Evolutionary conservation across 2,113 vertebrate species (phyloP).

Genomic region (Lophius piscatorius): DNA sequence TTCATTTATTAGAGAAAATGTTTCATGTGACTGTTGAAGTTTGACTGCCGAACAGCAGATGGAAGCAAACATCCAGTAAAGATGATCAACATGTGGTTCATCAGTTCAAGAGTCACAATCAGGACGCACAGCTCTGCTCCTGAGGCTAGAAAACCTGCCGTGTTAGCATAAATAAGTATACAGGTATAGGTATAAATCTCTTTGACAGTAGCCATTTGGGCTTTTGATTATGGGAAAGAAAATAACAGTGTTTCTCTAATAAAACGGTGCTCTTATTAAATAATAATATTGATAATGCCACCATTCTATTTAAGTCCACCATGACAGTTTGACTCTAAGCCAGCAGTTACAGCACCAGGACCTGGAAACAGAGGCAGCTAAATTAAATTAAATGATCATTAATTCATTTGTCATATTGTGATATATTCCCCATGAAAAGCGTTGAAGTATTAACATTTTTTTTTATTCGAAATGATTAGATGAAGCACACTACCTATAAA

Average conservation of each 20-base stretch:
- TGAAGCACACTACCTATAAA: too few relatives aligned
- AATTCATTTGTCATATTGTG: too few relatives aligned
- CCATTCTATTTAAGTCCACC: neutral
- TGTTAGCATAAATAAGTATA: neutral
- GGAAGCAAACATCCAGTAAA: conserved; percentile 64
- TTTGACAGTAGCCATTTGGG: neutral
- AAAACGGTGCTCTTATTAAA: too few relatives aligned
- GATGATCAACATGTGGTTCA: neutral
- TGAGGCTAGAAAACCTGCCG: neutral
- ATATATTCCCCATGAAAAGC: too few relatives aligned
- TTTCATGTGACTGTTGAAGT: conserved; percentile 4
- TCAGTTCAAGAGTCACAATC: neutral
- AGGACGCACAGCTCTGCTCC: neutral
- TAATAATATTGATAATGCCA: neutral
- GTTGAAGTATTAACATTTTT: too few relatives aligned
- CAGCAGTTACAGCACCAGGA: neutral
- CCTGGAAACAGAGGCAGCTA: neutral
- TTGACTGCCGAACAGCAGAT: conserved; percentile 60
- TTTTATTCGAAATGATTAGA: too few relatives aligned
- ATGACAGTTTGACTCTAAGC: too few relatives aligned
- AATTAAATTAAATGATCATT: too few relatives aligned
- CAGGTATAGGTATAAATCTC: neutral
- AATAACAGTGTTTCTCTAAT: neutral
- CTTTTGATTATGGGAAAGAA: neutral
- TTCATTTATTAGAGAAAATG: neutral